These are phyloP conservation scores for Flexamia atlantica DNA, from an alignment of 2,888 invertebrate genomes.

Conservation along the genomic window DNA sequence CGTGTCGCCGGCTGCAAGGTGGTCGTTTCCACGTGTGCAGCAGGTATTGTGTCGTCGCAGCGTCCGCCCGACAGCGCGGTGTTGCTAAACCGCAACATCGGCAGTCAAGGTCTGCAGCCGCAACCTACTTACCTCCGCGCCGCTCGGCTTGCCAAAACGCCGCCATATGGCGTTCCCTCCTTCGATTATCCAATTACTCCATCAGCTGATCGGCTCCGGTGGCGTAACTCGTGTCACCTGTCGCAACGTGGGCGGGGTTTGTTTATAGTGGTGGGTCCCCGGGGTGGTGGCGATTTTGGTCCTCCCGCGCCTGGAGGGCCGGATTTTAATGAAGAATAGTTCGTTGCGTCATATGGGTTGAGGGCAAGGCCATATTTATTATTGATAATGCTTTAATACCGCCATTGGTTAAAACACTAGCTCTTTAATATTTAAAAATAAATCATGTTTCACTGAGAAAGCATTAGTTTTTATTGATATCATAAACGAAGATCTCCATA, in stretches of 20 bases:
- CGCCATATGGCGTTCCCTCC: constrained; percentile 9
- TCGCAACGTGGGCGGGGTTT: neutral
- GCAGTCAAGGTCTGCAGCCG: constrained; percentile 27
- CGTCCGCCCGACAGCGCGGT: neutral
- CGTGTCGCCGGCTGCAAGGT: neutral
- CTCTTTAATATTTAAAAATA: too few relatives aligned
- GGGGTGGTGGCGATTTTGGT: neutral
- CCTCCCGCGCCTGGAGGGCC: neutral
- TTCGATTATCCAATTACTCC: constrained; percentile 4
- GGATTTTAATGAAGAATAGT: too few relatives aligned
- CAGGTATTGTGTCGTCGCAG: neutral
- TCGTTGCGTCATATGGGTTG: too few relatives aligned
- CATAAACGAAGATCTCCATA: too few relatives aligned
- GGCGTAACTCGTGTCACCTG: neutral
- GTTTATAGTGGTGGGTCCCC: neutral
- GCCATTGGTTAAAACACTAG: too few relatives aligned
- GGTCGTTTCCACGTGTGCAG: neutral
- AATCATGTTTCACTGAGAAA: too few relatives aligned
- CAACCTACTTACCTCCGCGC: constrained; percentile 34
- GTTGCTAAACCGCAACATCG: constrained; percentile 16
- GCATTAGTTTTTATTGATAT: too few relatives aligned
- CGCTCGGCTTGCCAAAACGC: constrained; percentile 24
- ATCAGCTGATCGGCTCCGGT: constrained; percentile 9
- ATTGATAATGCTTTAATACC: too few relatives aligned
- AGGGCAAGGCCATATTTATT: too few relatives aligned